phyloP scores from a whole-genome alignment of 2,113 vertebrate species.

The Apaloderma vittatum region DNA sequence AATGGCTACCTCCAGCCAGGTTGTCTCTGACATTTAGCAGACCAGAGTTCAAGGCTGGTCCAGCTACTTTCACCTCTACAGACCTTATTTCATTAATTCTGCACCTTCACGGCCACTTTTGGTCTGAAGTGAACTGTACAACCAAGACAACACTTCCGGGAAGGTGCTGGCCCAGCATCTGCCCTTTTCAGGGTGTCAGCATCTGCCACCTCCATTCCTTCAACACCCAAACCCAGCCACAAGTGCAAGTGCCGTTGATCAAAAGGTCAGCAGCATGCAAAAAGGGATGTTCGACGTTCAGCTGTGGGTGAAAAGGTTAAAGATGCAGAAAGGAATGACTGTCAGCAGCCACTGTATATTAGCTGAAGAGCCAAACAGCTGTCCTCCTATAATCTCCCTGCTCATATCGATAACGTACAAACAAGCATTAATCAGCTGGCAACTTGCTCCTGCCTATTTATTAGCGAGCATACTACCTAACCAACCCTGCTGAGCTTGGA shows the following conservation, averaged over 20 bases:
- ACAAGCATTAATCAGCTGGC: not conserved
- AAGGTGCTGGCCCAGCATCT: not conserved
- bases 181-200: not conserved
- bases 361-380: conserved; percentile 50
- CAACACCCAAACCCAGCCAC: not conserved
- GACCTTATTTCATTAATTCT: not conserved
- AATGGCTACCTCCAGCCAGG: not conserved
- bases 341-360: conserved; percentile 27
- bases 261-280: conserved; percentile 23
- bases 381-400: not conserved
- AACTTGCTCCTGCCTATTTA: not conserved
- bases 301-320: conserved; percentile 49
- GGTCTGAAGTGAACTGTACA: not conserved
- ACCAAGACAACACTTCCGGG: not conserved
- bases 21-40: not conserved
- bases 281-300: not conserved
- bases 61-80: not conserved
- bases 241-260: conserved; percentile 1
- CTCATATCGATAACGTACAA: not conserved
- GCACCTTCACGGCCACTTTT: not conserved
- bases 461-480: not conserved
- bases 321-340: conserved; percentile 59
- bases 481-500: not conserved
- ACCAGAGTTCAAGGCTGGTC: not conserved
- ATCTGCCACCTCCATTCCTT: conserved; percentile 33